Conservation (phyloP, 2,113 vertebrate genomes). For the Orientallactaga bullata region DNA sequence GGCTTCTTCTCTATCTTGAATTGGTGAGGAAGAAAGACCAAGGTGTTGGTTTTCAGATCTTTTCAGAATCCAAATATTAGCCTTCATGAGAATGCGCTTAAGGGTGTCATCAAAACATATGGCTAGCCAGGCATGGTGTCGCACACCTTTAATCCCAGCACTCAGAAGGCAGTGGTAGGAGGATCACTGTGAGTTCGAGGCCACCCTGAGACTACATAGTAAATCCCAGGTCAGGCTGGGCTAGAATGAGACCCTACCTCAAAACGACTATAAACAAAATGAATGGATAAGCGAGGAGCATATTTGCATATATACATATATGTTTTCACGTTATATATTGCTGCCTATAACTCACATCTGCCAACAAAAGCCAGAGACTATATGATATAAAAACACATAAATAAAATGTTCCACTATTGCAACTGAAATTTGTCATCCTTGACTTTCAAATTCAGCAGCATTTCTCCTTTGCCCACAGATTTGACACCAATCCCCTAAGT, state of each 20-base stretch:
- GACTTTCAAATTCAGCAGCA: slow-evolving; percentile 11
- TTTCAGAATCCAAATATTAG: not conserved
- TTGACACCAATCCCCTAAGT: not conserved
- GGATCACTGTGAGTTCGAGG: too few species aligned
- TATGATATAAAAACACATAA: not conserved
- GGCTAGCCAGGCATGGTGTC: not conserved
- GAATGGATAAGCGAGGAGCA: not conserved
- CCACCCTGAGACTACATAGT: too few species aligned
- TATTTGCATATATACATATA: not conserved
- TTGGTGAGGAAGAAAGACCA: not conserved
- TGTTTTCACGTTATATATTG: not conserved
- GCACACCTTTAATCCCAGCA: not conserved
- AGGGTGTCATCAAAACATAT: not conserved
- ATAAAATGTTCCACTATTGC: not conserved
- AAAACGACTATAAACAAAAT: not conserved
- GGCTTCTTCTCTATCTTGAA: not conserved
- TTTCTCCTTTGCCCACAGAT: not conserved
- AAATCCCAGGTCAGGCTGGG: too few species aligned
- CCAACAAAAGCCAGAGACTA: not conserved
- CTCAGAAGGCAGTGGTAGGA: too few species aligned
- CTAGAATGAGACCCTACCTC: too few species aligned
- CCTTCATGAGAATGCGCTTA: not conserved
- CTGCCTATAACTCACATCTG: not conserved
- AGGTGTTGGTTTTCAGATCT: not conserved
- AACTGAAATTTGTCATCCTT: slow-evolving; percentile 12